phyloP scores from a whole-genome alignment of 2,113 vertebrate species.

The Psilopsiagon aurifrons region DNA sequence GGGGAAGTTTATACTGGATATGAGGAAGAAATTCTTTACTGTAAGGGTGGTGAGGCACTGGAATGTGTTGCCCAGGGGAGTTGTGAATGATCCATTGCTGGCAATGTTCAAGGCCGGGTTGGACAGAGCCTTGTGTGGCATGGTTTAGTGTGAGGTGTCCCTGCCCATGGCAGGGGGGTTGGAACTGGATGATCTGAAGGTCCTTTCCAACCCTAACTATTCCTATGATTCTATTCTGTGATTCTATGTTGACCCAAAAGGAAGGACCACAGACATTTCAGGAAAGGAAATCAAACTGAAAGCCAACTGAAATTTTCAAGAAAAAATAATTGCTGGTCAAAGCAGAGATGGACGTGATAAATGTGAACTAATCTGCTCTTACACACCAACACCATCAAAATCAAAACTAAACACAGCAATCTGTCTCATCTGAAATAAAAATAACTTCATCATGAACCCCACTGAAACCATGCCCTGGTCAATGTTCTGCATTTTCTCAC shows the following conservation, averaged over 20 bases:
- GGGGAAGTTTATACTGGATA: too few species aligned
- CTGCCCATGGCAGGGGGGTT: too few species aligned
- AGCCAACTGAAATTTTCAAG: neutral
- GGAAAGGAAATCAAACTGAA: neutral
- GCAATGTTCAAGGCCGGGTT: too few species aligned
- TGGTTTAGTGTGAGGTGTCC: too few species aligned
- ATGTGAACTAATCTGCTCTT: neutral
- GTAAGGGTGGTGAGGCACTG: too few species aligned
- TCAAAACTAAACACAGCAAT: neutral
- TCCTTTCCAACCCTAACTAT: too few species aligned
- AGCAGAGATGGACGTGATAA: neutral
- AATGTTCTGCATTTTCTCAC: neutral
- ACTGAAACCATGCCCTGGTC: neutral
- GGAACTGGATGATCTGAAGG: too few species aligned
- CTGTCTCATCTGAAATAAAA: neutral
- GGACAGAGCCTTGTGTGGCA: too few species aligned
- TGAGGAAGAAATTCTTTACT: too few species aligned
- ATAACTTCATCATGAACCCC: neutral
- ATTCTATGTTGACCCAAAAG: neutral
- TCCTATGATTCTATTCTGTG: too few species aligned
- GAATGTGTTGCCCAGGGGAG: too few species aligned
- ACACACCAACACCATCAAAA: neutral
- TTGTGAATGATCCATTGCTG: too few species aligned
- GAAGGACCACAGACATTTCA: neutral
- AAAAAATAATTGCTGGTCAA: neutral